Evolutionary conservation across 2,113 vertebrate species (phyloP), one percentile per base, ranked within the genome.

Genomic region (Entelurus aequoreus): DNA sequence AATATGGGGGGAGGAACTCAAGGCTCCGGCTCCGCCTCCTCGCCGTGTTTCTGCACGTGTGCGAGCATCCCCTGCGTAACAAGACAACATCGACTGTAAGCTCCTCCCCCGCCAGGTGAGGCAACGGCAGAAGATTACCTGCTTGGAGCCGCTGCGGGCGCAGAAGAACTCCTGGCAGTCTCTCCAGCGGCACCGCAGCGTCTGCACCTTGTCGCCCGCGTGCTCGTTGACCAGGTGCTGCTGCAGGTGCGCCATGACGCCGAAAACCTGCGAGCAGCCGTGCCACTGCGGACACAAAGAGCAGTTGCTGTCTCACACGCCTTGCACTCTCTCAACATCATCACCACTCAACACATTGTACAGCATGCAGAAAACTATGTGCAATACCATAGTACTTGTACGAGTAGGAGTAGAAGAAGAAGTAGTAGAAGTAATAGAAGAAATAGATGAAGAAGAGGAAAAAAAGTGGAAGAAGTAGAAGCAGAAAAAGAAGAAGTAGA

Each of bases 141-240:
- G 93, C 78, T 94, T 97, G 86, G 93, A 93, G 84, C 90, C 82
- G 87, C 88, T 93, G 66, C 91, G 92, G 1, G 84, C 78, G 15
- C 92, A 92, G 80, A 98, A 94, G 76, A 94, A 91, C 72, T 91
- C 91, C 63, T 99, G 94, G 65, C 97, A 99, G 84, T 91, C 94
- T 70, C 90, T 97, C 96, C 97, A 99, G 84, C 93, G 94, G 78
- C 97, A 99, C 79, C 94, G 94, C n/a, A 94, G 79, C 4, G 84
- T 94, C 72, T 94, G 94, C 83, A 93, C 86, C 76, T 89, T 92
- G 19, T 84, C 84, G 46, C 88, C 84, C 63, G 87, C 85, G 80
- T 99, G 97, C 68, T 94, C 92, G 28, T 77, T 90, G 65, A 94
- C 76, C 77, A 97, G 85, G 70, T 99, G 97, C 64, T 97, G 94